These are phyloP conservation scores for Ctena decussata DNA, from an alignment of 2,888 invertebrate genomes.

Conservation along the genomic window DNA sequence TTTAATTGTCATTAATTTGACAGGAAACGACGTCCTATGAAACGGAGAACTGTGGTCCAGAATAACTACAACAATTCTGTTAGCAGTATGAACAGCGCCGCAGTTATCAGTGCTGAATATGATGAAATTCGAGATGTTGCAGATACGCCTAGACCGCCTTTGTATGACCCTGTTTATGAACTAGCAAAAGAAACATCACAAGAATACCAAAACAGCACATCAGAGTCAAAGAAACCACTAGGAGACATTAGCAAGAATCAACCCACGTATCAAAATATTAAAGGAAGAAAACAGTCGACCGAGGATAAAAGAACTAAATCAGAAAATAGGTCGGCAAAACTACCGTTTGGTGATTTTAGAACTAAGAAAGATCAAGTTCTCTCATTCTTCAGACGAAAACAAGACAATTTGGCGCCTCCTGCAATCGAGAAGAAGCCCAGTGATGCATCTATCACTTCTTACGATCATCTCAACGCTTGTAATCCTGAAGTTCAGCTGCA, in stretches of 20 bases:
- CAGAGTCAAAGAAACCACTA: neutral
- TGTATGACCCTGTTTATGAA: conserved; percentile 37
- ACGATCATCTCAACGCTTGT: conserved; percentile 33
- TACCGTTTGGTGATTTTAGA: conserved; percentile 17
- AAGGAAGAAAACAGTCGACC: neutral
- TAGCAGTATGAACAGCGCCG: neutral
- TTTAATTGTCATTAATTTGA: neutral
- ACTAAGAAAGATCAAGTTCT: conserved; percentile 24
- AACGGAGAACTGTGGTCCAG: neutral
- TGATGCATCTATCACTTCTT: conserved; percentile 23
- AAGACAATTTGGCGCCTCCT: conserved; percentile 11
- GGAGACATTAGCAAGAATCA: neutral
- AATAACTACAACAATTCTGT: conserved; percentile 17
- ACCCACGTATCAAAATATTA: neutral
- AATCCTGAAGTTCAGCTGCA: neutral
- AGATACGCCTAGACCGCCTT: neutral
- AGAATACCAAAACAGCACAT: neutral
- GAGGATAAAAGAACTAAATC: neutral
- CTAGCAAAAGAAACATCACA: neutral
- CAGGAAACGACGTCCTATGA: neutral
- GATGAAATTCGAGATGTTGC: conserved; percentile 25
- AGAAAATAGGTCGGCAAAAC: neutral
- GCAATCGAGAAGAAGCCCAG: neutral
- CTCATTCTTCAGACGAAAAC: conserved; percentile 26
- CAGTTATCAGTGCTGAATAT: conserved; percentile 12